A percentile compares a stretch with the other conserved stretches of the same genome.
Evolutionary conservation across 1,140 invertebrate species (phyloP).

Genomic region (Drosophila pseudoananassae): DNA sequence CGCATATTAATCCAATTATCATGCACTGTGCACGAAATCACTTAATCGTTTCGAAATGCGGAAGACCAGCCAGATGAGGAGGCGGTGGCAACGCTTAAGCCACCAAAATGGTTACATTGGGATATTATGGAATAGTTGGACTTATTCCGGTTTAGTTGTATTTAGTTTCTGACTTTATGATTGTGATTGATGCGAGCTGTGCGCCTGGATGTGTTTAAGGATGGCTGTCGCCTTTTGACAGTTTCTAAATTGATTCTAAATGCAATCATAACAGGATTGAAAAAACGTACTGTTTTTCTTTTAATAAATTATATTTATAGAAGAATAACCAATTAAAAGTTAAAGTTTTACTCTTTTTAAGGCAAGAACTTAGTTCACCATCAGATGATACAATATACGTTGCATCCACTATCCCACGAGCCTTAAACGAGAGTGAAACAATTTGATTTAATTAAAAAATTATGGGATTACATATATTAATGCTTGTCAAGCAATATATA

Average conservation of each 20-base stretch:
- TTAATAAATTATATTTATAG: neutral
- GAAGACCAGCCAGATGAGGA: slow-evolving; percentile 33
- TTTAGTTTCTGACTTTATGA: slow-evolving; percentile 41
- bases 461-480: slow-evolving; percentile 82
- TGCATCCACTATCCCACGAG: slow-evolving; percentile 27
- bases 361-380: neutral
- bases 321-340: neutral
- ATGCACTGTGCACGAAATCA: slow-evolving; percentile 77
- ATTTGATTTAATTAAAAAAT: slow-evolving; percentile 84
- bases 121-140: slow-evolving; percentile 1
- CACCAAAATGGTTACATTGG: slow-evolving; percentile 31
- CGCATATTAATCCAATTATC: slow-evolving; percentile 84
- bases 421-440: slow-evolving; percentile 50
- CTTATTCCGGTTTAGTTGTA: slow-evolving; percentile 34
- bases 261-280: neutral
- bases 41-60: slow-evolving; percentile 71
- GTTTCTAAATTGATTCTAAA: slow-evolving; percentile 39
- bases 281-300: too few relatives aligned
- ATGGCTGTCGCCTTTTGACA: slow-evolving; percentile 23
- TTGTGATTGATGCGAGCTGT: slow-evolving; percentile 34
- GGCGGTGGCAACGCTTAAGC: slow-evolving; percentile 4
- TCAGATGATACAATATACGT: slow-evolving; percentile 2
- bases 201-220: neutral
- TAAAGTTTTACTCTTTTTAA: neutral
- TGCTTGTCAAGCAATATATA: slow-evolving; percentile 83